Evolutionary conservation across 1,140 invertebrate species (phyloP).

Genomic region (Coelopa frigida): DNA sequence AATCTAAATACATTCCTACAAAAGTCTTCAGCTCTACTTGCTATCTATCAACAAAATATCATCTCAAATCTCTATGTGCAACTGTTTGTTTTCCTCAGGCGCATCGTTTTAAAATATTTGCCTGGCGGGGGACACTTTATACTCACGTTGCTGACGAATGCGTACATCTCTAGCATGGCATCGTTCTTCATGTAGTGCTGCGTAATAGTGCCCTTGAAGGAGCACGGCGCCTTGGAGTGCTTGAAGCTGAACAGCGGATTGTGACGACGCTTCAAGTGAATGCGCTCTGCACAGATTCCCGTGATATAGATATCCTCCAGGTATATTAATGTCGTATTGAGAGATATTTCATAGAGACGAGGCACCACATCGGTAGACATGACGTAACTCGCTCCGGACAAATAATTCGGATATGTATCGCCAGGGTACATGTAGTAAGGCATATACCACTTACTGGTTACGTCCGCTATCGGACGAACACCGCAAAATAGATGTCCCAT

Average conservation of each 20-base stretch:
- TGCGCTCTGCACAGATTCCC: conserved; percentile 47
- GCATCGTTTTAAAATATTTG: conserved; percentile 29
- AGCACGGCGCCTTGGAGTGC: conserved; percentile 24
- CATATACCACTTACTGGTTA: conserved; percentile 73
- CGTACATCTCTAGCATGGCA: conserved; percentile 32
- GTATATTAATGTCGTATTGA: conserved; percentile 64
- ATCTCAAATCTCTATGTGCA: conserved; percentile 20
- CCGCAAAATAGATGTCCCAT: conserved; percentile 68
- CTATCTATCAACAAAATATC: conserved; percentile 2
- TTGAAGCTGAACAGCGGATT: conserved; percentile 34
- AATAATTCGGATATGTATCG: conserved; percentile 69
- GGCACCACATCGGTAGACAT: conserved; percentile 63
- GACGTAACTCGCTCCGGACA: conserved; percentile 78
- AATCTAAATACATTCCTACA: background rate
- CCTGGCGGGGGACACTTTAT: conserved; percentile 31
- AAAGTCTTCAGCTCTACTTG: too few relatives aligned
- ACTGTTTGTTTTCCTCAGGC: conserved; percentile 23
- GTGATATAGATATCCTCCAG: conserved; percentile 84
- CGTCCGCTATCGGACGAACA: conserved; percentile 62
- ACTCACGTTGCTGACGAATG: conserved; percentile 31
- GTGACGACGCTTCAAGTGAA: conserved; percentile 25
- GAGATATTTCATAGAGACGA: conserved; percentile 61
- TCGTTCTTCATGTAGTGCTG: conserved; percentile 37
- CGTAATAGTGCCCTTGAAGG: conserved; percentile 32
- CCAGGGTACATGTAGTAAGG: conserved; percentile 72